Evolutionary conservation across 2,797 vertebrate genomes (phyloP), one percentile per base, ranked within the genome.

Genomic region (Labroides dimidiatus): DNA sequence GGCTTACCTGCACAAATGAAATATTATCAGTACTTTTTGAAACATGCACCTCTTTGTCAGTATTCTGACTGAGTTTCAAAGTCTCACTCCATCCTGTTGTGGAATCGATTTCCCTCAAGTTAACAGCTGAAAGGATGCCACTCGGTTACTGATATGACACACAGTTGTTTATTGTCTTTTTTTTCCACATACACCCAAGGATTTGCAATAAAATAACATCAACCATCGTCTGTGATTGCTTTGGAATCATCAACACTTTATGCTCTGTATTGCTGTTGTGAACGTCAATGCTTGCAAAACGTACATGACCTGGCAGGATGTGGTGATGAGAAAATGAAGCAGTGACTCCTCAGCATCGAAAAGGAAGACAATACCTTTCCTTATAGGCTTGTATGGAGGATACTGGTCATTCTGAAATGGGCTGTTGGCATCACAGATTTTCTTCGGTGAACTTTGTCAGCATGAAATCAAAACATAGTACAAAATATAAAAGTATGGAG

Each of bases 151-250:
- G 78, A 75, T 64, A 70, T 55, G 75, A 69, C 71, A 79, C 47
- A 69, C 52, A 44, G 72, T 78, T 73, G 21, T 86, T 88, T 87
- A 64, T 87, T 85, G 33, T 65, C n/a, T n/a, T n/a, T 77, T 53
- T 84, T 39, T 39, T 83, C 80, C 15, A 68, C 69, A 84, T 80
- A 75, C 61, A 81, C 67, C 24, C 64, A 71, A 64, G 75, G 80
- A 76, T 70, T 76, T 71, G 77, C 41, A 55, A 48, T 72, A 44
- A 51, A 69, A 73, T 41, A 77, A 27, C 48, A 47, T 59, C 33
- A 66, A 23, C 57, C 58, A 57, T 65, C 58, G 77, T 53, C 68
- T 55, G 23, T 69, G 58, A 70, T 63, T 81, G 75, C 69, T 69
- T 76, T 65, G 30, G 71, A 77, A 66, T 66, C 55, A 66, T 43